phyloP scores from a whole-genome alignment of 2,888 invertebrate species.

The Phyto melanocephala region DNA sequence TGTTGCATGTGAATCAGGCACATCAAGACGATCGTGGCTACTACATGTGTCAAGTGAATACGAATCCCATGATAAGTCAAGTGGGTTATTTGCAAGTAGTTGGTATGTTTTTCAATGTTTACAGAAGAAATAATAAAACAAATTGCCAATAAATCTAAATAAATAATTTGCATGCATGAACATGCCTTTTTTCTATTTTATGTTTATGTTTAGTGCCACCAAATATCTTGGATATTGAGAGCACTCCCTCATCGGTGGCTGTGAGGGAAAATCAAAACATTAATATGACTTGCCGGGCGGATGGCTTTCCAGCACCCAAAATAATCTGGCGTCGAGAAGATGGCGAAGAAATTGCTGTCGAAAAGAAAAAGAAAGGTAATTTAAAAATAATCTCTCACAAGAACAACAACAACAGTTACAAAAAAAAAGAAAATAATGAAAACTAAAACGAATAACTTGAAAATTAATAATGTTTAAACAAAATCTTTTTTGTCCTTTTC shows the following conservation, averaged over 20 bases:
- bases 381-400: constrained; percentile 62
- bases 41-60: constrained; percentile 84
- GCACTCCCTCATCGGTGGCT: constrained; percentile 94
- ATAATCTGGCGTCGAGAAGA: constrained; percentile 97
- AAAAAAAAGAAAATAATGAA: not conserved
- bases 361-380: constrained; percentile 92
- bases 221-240: constrained; percentile 92
- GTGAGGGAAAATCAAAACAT: constrained; percentile 96
- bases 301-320: constrained; percentile 94
- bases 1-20: constrained; percentile 93
- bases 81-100: constrained; percentile 95
- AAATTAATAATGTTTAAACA: constrained; percentile 17
- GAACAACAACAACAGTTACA: too few relatives aligned
- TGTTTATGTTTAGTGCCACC: constrained; percentile 89
- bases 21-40: constrained; percentile 95
- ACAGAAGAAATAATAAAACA: not conserved
- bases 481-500: constrained; percentile 1
- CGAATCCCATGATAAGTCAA: constrained; percentile 96
- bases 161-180: not conserved
- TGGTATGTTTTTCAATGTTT: constrained; percentile 82
- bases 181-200: constrained; percentile 7
- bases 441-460: not conserved
- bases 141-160: not conserved
- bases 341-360: constrained; percentile 90
- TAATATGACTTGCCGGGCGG: constrained; percentile 92